phyloP scores from a whole-genome alignment of 2,113 vertebrate species.

The Carassius carassius region DNA sequence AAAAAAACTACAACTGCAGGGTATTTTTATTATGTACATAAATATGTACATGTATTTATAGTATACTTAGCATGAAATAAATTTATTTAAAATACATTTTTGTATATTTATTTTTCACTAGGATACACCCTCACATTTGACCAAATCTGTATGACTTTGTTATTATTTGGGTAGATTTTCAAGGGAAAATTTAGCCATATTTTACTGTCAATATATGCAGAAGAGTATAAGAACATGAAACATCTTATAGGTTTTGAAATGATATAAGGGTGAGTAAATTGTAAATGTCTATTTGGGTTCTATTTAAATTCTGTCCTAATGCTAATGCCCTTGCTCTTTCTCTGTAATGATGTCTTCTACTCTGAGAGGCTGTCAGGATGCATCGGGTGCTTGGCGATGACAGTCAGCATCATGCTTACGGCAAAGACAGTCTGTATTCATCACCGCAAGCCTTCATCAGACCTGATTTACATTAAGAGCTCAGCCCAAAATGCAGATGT shows the following conservation, averaged over 20 bases:
- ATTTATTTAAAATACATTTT: too few relatives aligned
- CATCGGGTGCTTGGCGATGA: slow-evolving; percentile 17
- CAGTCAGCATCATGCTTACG: slow-evolving; percentile 15
- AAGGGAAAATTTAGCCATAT: too few relatives aligned
- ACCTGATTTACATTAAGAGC: background rate
- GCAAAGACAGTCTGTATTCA: slow-evolving; percentile 34
- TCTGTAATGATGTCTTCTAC: slow-evolving; percentile 5
- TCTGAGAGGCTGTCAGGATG: background rate
- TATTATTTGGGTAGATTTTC: too few relatives aligned
- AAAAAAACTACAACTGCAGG: too few relatives aligned
- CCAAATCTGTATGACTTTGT: too few relatives aligned
- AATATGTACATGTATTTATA: too few relatives aligned
- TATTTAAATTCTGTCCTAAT: background rate
- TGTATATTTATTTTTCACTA: too few relatives aligned
- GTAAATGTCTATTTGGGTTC: background rate
- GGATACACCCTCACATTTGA: too few relatives aligned
- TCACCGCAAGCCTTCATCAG: background rate
- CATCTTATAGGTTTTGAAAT: background rate
- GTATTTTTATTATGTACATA: too few relatives aligned
- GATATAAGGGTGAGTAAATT: background rate
- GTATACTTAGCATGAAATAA: too few relatives aligned
- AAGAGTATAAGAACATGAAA: too few relatives aligned
- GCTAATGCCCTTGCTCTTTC: slow-evolving; percentile 11
- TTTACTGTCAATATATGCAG: background rate
- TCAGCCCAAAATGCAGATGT: slow-evolving; percentile 27